phyloP scores from a whole-genome alignment of 2,888 invertebrate species.

The Proisotoma minuta region DNA sequence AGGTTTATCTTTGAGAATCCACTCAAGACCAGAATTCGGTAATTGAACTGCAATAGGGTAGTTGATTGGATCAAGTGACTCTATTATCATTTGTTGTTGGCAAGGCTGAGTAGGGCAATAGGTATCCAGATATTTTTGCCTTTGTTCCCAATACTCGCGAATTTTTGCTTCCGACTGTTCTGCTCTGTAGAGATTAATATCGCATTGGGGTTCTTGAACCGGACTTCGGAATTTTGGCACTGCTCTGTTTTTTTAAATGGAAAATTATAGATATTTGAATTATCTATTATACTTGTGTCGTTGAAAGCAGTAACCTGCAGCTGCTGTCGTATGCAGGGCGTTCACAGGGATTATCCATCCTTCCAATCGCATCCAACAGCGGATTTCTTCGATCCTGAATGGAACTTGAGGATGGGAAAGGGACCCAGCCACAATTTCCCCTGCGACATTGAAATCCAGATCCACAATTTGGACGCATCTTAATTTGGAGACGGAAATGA shows the following conservation, averaged over 20 bases:
- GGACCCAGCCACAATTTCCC: constrained; percentile 25
- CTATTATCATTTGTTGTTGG: constrained; percentile 25
- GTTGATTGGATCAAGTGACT: constrained; percentile 17
- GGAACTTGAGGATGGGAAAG: too few relatives aligned
- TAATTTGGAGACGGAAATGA: neutral
- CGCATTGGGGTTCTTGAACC: constrained; percentile 29
- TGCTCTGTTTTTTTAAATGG: constrained; percentile 18
- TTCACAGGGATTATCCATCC: constrained; percentile 38
- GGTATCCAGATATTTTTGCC: constrained; percentile 17
- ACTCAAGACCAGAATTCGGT: constrained; percentile 28
- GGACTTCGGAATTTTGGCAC: constrained; percentile 33
- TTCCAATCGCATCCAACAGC: constrained; percentile 30
- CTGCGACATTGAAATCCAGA: constrained; percentile 21
- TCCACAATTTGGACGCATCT: constrained; percentile 28
- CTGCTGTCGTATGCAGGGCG: constrained; percentile 35
- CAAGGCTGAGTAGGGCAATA: constrained; percentile 21
- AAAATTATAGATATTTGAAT: neutral
- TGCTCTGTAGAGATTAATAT: constrained; percentile 26
- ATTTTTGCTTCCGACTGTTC: constrained; percentile 29
- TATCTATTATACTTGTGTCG: neutral
- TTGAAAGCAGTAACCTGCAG: constrained; percentile 38
- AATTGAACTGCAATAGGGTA: constrained; percentile 28
- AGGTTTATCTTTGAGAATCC: constrained; percentile 27
- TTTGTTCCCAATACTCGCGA: constrained; percentile 26
- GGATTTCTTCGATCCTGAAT: constrained; percentile 33